Evolutionary conservation across 2,113 vertebrate genomes (phyloP), one percentile per base, ranked within the genome.

Genomic region (Peromyscus californicus): DNA sequence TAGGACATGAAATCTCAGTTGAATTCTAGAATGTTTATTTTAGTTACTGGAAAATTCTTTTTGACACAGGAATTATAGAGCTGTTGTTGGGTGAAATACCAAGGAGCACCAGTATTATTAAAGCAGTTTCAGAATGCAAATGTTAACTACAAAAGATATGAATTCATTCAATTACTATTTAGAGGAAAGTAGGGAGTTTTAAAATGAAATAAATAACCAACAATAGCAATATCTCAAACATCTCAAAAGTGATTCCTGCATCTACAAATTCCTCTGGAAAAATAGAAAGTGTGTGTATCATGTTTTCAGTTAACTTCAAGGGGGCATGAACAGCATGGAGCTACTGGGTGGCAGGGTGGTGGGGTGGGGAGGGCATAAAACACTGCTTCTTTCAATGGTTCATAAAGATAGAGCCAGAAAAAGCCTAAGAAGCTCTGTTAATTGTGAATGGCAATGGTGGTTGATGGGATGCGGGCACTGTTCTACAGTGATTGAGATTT

Each of bases 401-500:
- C 69, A 21, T 67, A 61, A 67, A 79, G 78, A 31, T 63, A 33
- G 42, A 39, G n/a, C 57, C 65, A 59, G 45, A 51, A 45, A 83
- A 57, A 29, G 59, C 65, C 17, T 1, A 6, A 80, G 88, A 69
- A 80, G 5, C 6, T 59, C 72, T 72, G 63, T 13, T 59, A 91
- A 88, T 78, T 93, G 78, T 96, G 80, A 93, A 92, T 91, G 89
- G 91, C 48, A 90, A 33, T 83, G 80, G 54, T 89, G 91, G 90
- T 85, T 95, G 61, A 74, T 79, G 74, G 79, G 86, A 88, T 89
- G 39, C 76, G 31, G n/a, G 59, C 65, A 85, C 54, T 74, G 87
- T 54, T 95, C 93, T 89, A 45, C 19, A 29, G 63, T 78, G 82
- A 59, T 67, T 79, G 90, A 86, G 97, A 97, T 91, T 85, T 93